phyloP scores from a whole-genome alignment of 2,797 vertebrate genomes.

The Labroides dimidiatus region DNA sequence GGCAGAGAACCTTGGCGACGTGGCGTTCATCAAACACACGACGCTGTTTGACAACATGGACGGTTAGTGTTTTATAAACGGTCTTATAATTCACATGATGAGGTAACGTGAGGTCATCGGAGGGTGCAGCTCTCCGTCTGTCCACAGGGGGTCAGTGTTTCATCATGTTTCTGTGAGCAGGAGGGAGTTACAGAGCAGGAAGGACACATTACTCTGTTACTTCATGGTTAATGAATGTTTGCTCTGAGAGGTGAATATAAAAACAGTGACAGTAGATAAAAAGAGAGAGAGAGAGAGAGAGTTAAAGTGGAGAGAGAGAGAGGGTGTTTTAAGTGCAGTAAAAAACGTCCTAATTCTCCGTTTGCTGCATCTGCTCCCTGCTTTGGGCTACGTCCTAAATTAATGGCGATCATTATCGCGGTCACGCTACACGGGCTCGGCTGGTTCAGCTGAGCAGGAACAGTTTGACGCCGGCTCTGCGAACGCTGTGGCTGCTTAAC shows the following conservation, averaged over 20 bases:
- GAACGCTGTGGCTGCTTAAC: conserved; percentile 65
- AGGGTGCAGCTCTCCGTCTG: conserved; percentile 41
- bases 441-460: conserved; percentile 57
- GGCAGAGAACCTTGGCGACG: conserved; percentile 86
- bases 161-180: conserved; percentile 24
- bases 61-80: conserved; percentile 68
- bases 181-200: background rate
- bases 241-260: background rate
- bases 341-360: conserved; percentile 60
- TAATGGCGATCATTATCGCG: conserved; percentile 79
- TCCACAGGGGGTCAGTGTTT: conserved; percentile 81
- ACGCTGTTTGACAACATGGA: conserved; percentile 85
- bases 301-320: background rate
- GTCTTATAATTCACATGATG: background rate
- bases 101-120: background rate
- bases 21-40: conserved; percentile 87
- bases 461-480: conserved; percentile 50
- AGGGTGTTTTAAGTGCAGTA: conserved; percentile 47
- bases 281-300: background rate
- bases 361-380: conserved; percentile 69
- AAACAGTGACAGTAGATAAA: background rate
- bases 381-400: conserved; percentile 77
- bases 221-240: conserved; percentile 1
- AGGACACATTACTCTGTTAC: conserved; percentile 6
- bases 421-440: conserved; percentile 67